A percentile compares a stretch with the other conserved stretches of the same genome.
Conservation (phyloP, 1,140 invertebrate genomes). For the Drosophila ficusphila region DNA sequence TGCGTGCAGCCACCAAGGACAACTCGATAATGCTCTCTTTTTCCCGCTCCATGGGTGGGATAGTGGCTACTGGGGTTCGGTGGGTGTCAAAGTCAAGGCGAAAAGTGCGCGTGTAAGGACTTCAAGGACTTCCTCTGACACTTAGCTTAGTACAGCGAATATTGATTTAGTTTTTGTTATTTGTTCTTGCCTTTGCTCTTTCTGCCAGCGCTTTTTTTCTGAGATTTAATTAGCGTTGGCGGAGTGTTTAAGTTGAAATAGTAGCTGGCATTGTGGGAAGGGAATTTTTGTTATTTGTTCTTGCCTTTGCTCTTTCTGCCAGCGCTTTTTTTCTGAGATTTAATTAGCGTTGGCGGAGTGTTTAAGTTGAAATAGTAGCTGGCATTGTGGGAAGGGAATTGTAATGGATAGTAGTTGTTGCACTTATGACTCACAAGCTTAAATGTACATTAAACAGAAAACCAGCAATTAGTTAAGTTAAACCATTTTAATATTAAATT, state of each 20-base stretch:
- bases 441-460: too few relatives aligned
- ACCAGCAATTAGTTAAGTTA: neutral
- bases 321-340: conserved; percentile 37
- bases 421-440: conserved; percentile 1
- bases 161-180: conserved; percentile 73
- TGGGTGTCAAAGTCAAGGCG: conserved; percentile 79
- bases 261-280: conserved; percentile 15
- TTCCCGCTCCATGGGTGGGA: conserved; percentile 10
- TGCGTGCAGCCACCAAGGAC: conserved; percentile 57
- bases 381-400: neutral
- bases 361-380: conserved; percentile 54
- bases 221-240: conserved; percentile 69
- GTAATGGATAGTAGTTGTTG: neutral
- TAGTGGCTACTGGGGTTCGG: conserved; percentile 8
- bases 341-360: conserved; percentile 65
- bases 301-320: neutral
- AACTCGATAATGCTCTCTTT: conserved; percentile 57
- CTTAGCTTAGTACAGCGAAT: conserved; percentile 48
- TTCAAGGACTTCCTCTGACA: conserved; percentile 64
- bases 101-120: conserved; percentile 55
- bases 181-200: conserved; percentile 5
- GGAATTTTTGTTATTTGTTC: conserved; percentile 39
- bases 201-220: neutral
- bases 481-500: neutral
- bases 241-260: conserved; percentile 57